Evolutionary conservation across 2,113 vertebrate genomes (phyloP).

Genomic region (Oncorhynchus tshawytscha): DNA sequence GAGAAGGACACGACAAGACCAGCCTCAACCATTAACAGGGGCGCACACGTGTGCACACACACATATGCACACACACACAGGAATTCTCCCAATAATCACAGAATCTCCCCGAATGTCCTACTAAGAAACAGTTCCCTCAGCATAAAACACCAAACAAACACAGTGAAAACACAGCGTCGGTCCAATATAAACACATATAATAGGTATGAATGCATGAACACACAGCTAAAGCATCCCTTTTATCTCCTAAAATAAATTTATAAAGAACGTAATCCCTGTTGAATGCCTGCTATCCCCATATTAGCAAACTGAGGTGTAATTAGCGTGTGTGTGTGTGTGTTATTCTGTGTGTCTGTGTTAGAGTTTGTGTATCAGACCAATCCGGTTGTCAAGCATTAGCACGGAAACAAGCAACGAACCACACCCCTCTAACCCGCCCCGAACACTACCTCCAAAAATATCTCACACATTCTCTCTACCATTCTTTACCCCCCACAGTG

Average conservation of each 20-base stretch:
- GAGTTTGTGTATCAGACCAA: constrained; percentile 56
- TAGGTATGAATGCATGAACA: constrained; percentile 34
- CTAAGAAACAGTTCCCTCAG: background rate
- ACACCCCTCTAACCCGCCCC: constrained; percentile 5
- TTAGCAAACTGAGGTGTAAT: constrained; percentile 65
- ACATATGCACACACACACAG: constrained; percentile 17
- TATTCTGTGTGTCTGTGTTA: constrained; percentile 23
- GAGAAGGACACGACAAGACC: constrained; percentile 66
- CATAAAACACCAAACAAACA: constrained; percentile 26
- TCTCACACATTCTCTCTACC: no score
- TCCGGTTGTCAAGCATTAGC: constrained; percentile 61
- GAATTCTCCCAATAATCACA: constrained; percentile 13
- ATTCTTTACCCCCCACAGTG: constrained; percentile 41
- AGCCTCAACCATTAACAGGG: constrained; percentile 59
- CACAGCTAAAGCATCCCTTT: constrained; percentile 50
- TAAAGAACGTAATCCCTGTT: constrained; percentile 54
- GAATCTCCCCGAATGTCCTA: background rate
- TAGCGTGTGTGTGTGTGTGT: constrained; percentile 52
- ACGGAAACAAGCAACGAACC: constrained; percentile 41
- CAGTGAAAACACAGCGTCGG: constrained; percentile 48
- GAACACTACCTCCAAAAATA: constrained; percentile 16
- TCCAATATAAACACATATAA: constrained; percentile 57
- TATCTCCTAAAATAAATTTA: constrained; percentile 56
- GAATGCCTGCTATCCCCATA: constrained; percentile 55
- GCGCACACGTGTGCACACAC: background rate